Evolutionary conservation across 2,113 vertebrate species (phyloP), one percentile per base, ranked within the genome.

Genomic region (Laticauda colubrina): DNA sequence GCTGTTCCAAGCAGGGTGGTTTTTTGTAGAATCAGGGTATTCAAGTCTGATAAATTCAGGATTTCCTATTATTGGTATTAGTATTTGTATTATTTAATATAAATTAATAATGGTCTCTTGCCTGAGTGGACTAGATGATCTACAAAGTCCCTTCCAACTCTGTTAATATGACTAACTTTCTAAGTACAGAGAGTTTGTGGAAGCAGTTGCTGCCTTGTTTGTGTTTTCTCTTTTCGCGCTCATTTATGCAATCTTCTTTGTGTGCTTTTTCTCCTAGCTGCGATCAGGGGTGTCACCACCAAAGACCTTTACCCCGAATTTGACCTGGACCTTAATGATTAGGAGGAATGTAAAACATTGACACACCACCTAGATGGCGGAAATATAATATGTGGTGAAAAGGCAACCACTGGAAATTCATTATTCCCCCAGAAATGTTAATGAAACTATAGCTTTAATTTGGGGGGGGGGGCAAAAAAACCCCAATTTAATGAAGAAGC

Each of bases 271-370:
- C 64, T 96, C 95, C 88, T 88, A 99, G 99, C 99, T 55, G 93
- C 98, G 91, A 97, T 99, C 95, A 98, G 98, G 96, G 98, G 99
- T 29, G 98, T 99, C 95, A 99, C 99, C 95, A 99, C 98, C 89
- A 98, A 98, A 95, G 98, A 99, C 75, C 96, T 99, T 91, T 99
- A 99, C 96, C 96, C 97, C 91, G 98, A 98, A 88, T 99, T 99
- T 75, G 98, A 97, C 87, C 97, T 99, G 96, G 98, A 99, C 55
- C 91, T 99, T 90, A 98, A 97, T 0, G 99, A 99, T 97, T 99
- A 97, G 48, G 3, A 1, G 1, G 53, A 92, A 64, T 43, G 59
- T 24, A 26, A 59, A 43, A 88, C 29, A 18, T 61, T 55, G 23
- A 26, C 3, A 3, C 0, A 14, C 64, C 0, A 51, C 26, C 0